These are phyloP conservation scores for Myotis brandtii DNA, from an alignment of 2,113 vertebrate species.

Conservation along the genomic window DNA sequence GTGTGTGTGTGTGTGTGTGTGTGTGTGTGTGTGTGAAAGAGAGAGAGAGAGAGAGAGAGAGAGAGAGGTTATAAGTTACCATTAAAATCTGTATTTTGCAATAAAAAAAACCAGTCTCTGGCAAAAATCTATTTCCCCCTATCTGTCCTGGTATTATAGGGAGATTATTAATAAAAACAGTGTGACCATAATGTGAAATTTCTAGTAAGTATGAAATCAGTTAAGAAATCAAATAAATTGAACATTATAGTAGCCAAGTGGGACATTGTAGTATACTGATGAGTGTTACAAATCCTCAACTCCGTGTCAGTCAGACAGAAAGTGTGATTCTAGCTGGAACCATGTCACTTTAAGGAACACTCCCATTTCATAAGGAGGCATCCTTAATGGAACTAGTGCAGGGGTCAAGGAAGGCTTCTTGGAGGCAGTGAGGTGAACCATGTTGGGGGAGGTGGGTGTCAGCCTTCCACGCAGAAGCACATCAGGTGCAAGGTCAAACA, in stretches of 20 bases:
- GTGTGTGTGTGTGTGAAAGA: neutral
- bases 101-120: neutral
- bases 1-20: neutral
- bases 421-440: neutral
- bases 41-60: too few species aligned
- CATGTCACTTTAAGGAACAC: neutral
- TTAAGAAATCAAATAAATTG: constrained; percentile 63
- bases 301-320: neutral
- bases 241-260: constrained; percentile 37
- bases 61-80: neutral
- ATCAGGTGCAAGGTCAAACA: neutral
- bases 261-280: neutral
- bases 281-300: neutral
- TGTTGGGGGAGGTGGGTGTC: neutral
- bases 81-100: constrained; percentile 48
- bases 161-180: constrained; percentile 52
- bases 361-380: neutral
- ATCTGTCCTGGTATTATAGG: constrained; percentile 16
- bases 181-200: constrained; percentile 54
- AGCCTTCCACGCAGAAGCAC: neutral
- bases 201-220: constrained; percentile 67
- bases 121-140: constrained; percentile 62
- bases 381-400: constrained; percentile 24
- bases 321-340: neutral
- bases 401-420: neutral